Percentiles rank a stretch among this genome's conserved stretches.
phyloP scores from a whole-genome alignment of 2,797 vertebrate species.

The Centropyge bicolor region DNA sequence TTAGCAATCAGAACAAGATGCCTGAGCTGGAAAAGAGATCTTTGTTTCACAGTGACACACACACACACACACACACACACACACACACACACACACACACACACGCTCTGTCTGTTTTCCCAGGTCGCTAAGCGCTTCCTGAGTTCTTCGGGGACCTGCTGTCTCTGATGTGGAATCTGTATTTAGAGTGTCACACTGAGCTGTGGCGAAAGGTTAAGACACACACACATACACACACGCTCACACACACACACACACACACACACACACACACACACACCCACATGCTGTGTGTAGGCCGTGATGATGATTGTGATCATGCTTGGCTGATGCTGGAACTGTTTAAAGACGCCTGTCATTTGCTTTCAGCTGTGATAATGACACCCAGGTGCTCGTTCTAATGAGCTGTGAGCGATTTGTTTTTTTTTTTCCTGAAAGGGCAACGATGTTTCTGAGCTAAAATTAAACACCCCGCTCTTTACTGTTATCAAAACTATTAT shows the following conservation, averaged over 20 bases:
- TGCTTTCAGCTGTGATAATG: constrained; percentile 71
- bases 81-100: constrained; percentile 16
- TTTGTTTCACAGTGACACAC: constrained; percentile 60
- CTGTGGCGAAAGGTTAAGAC: constrained; percentile 60
- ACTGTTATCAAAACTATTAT: background rate
- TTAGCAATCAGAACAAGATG: constrained; percentile 76
- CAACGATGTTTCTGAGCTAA: background rate
- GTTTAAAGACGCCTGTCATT: constrained; percentile 56
- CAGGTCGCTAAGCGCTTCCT: constrained; percentile 53
- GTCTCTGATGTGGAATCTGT: constrained; percentile 73
- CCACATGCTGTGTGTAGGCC: constrained; percentile 19
- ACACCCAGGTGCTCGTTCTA: constrained; percentile 74
- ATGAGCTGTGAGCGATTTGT: constrained; percentile 48
- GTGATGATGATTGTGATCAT: constrained; percentile 54
- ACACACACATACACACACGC: constrained; percentile 18
- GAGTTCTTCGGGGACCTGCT: constrained; percentile 65
- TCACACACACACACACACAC: constrained; percentile 19
- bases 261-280: constrained; percentile 6
- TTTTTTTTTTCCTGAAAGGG: background rate
- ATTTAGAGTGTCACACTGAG: constrained; percentile 68
- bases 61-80: constrained; percentile 13
- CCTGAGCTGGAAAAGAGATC: constrained; percentile 67
- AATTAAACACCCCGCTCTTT: constrained; percentile 17
- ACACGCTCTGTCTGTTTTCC: constrained; percentile 28
- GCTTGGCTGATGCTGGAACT: constrained; percentile 53